Evolutionary conservation across 1,140 invertebrate species (phyloP), one percentile per base, ranked within the genome.

Genomic region (Drosophila ananassae): DNA sequence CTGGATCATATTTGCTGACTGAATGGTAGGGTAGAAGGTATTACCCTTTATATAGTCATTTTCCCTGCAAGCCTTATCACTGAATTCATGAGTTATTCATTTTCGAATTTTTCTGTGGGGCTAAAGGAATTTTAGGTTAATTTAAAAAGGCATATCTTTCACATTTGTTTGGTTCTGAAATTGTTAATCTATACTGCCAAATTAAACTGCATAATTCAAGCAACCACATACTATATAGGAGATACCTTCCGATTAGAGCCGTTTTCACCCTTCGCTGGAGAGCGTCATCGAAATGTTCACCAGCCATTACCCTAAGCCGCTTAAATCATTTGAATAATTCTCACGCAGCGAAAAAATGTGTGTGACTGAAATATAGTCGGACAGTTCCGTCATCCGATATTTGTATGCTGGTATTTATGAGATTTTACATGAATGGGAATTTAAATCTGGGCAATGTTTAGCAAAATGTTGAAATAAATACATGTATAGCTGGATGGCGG

Each of bases 291-390:
- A 63, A 32, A 12, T 53, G 75, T 53, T 79, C 71, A 48, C 51
- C 64, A 69, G 67, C 67, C 72, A 84, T 85, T 84, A 84, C 73
- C 64, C 74, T 82, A 82, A 82, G 79, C 79, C 69, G 79, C 79
- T 82, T 82, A 73, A 84, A 83, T 79, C 74, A 84, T 78, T 57
- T 73, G 62, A 60, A 73, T 53, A 73, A 64, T 61, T 67, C 46
- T 32, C 22, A 13, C 2, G 47, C 48, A 22, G 8, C 44, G 37
- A 37, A 25, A 77, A 60, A 63, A 60, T 52, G 13, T 44, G 39
- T 41, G 72, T 53, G 64, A 76, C 68, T 28, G 60, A 79, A 72
- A 79, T 55, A 79, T 71, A 71, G 58, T 58, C 67, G 51, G 63
- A 69, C 77, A 81, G 39, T 66, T 82, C 71, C 60, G 79, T 84